Evolutionary conservation across 2,113 vertebrate species (phyloP), one percentile per base, ranked within the genome.

Genomic region (Nannobrachium achirus): DNA sequence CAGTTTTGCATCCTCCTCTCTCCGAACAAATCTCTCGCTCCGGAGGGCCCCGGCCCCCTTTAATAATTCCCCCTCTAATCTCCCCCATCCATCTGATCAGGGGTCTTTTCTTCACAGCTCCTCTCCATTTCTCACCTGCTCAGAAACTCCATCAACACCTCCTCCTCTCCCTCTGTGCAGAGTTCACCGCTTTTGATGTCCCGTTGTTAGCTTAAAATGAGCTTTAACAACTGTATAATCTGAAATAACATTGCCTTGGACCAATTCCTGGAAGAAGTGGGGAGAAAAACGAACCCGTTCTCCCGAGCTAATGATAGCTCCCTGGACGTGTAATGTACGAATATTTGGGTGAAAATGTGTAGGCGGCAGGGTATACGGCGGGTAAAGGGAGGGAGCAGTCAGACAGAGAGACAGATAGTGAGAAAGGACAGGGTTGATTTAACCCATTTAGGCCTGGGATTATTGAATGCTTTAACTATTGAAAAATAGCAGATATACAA

Each of bases 191-290:
- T 82, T 89, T 79, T 88, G 82, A 88, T 85, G 86, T 86, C 88
- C 88, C 62, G 78, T 84, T 82, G 76, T 88, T 87, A 80, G 85
- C 85, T 81, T 80, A 84, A 89, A 90, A 90, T 88, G 79, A 91
- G 84, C 87, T 88, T 87, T 89, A 91, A 92, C 91, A 92, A 89
- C 90, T 89, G 82, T 86, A 86, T 91, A 87, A 93, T 91, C 86
- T 87, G 81, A 90, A 92, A 92, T 89, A 92, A 85, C 89, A 88
- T 87, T 85, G 81, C 84, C 75, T 64, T 66, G 48, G 84, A 33
- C 79, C 71, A 79, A 88, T 85, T 71, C 86, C 80, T 86, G 80
- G 80, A 85, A 84, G 49, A 58, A 53, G 52, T 20, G 40, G 56
- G 1, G 52, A 13, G 33, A 33, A 83, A 73, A 87, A 81, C 86